Evolutionary conservation across 2,888 invertebrate species (phyloP).

Genomic region (Gastrophysa polygoni): DNA sequence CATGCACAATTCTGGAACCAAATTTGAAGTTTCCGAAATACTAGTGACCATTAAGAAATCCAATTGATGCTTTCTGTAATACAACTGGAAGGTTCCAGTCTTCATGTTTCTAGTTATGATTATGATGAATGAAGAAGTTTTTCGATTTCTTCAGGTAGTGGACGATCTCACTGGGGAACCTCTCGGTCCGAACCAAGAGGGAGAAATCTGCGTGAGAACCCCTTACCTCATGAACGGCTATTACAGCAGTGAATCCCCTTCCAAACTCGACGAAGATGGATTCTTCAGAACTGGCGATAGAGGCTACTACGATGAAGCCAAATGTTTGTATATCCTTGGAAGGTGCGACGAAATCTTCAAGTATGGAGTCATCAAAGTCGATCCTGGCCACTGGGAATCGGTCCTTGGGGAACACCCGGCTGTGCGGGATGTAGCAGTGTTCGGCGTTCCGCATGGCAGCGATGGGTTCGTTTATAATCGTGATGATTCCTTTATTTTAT

Average conservation of each 20-base stretch:
- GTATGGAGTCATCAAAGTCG: slow-evolving; percentile 48
- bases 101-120: too few relatives aligned
- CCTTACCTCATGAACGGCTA: slow-evolving; percentile 54
- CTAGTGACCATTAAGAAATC: too few relatives aligned
- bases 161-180: slow-evolving; percentile 57
- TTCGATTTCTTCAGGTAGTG: slow-evolving; percentile 59
- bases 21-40: too few relatives aligned
- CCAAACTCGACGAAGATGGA: slow-evolving; percentile 42
- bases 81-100: too few relatives aligned
- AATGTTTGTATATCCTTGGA: slow-evolving; percentile 45
- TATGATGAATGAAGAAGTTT: too few relatives aligned
- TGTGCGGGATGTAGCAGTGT: slow-evolving; percentile 44
- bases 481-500: too few relatives aligned
- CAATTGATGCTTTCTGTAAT: too few relatives aligned
- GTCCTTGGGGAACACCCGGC: slow-evolving; percentile 43
- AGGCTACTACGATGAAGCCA: slow-evolving; percentile 47
- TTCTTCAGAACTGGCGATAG: slow-evolving; percentile 47
- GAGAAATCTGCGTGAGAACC: slow-evolving; percentile 61
- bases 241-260: slow-evolving; percentile 39
- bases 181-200: slow-evolving; percentile 58
- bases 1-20: too few relatives aligned
- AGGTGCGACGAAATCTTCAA: slow-evolving; percentile 49
- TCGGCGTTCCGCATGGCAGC: slow-evolving; percentile 42
- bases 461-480: too few relatives aligned
- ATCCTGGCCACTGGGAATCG: slow-evolving; percentile 44